A percentile compares a stretch with the other conserved stretches of the same genome.
Evolutionary conservation across 2,797 vertebrate genomes (phyloP).

Genomic region (Tauraco hartlaubi): DNA sequence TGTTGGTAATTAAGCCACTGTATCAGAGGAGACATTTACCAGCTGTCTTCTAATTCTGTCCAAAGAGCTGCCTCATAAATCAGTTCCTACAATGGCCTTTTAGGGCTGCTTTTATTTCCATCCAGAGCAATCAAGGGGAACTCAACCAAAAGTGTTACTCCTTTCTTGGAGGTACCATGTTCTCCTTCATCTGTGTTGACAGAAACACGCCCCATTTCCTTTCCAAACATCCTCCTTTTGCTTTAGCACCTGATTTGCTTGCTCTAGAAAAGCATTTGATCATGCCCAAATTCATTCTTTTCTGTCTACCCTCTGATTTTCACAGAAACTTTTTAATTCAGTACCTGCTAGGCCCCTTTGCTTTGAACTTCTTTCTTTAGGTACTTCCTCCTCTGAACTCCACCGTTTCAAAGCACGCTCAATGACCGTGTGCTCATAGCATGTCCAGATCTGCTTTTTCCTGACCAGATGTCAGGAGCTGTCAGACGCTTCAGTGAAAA

Average conservation of each 20-base stretch:
- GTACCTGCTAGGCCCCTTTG: neutral
- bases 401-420: neutral
- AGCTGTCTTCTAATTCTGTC: neutral
- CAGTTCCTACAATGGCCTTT: neutral
- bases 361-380: neutral
- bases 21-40: neutral
- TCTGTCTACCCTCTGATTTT: neutral
- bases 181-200: neutral
- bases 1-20: neutral
- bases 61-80: neutral
- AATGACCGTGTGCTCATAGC: neutral
- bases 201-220: neutral
- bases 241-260: neutral
- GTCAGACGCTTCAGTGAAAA: neutral
- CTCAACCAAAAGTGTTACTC: neutral
- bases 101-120: neutral
- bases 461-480: neutral
- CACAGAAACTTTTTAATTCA: neutral
- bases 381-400: neutral
- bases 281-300: neutral
- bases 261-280: neutral
- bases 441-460: neutral
- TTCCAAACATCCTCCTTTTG: neutral
- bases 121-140: neutral
- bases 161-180: neutral